phyloP scores from a whole-genome alignment of 2,888 invertebrate species.

The Acrobeloides nanus region DNA sequence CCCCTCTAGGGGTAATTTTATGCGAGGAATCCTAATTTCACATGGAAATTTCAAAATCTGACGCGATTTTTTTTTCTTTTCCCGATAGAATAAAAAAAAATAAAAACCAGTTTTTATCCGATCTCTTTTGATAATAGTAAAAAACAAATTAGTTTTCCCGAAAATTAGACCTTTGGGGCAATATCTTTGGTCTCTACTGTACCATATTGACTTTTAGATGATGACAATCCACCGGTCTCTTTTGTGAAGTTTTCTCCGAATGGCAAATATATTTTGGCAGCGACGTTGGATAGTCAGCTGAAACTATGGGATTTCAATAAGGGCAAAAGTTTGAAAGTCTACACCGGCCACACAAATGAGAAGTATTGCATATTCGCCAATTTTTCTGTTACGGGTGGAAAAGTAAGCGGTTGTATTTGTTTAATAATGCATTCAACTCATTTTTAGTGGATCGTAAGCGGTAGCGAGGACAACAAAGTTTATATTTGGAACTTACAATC shows the following conservation, averaged over 20 bases:
- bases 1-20: too few relatives aligned
- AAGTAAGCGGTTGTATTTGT: constrained; percentile 55
- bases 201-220: too few relatives aligned
- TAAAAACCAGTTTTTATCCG: too few relatives aligned
- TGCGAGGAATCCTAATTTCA: too few relatives aligned
- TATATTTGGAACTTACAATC: constrained; percentile 99
- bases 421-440: constrained; percentile 1
- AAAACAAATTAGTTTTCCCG: too few relatives aligned
- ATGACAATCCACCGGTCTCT: constrained; percentile 98
- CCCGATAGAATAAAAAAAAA: too few relatives aligned
- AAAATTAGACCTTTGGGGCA: too few relatives aligned
- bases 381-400: constrained; percentile 98
- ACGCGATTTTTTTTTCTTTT: too few relatives aligned
- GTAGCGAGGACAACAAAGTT: constrained; percentile 97
- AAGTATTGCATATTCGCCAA: constrained; percentile 99
- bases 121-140: too few relatives aligned
- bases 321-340: constrained; percentile 94
- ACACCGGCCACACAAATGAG: constrained; percentile 94
- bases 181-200: too few relatives aligned
- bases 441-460: constrained; percentile 94
- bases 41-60: too few relatives aligned
- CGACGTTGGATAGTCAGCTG: constrained; percentile 88
- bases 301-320: constrained; percentile 99
- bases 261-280: constrained; percentile 96
- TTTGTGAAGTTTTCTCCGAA: constrained; percentile 99